Evolutionary conservation across 1,140 invertebrate species (phyloP), one percentile per base, ranked within the genome.

Genomic region (Vanessa atalanta): DNA sequence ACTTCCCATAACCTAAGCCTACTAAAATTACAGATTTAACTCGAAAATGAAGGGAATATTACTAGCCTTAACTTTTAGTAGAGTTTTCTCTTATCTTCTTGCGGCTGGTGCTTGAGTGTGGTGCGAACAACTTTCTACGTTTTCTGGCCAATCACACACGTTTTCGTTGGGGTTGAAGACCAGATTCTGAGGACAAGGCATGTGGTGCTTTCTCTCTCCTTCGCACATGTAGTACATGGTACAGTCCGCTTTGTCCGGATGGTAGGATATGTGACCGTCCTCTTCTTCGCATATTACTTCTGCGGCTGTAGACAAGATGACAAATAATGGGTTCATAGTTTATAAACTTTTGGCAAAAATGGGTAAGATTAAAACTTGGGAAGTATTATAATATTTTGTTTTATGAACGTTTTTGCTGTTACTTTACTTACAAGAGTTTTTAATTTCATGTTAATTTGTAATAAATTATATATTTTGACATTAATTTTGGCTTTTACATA

Each of bases 191-290:
- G 98, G 98, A 88, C 97, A 98, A n/a, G 97, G 97, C 97, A 98
- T 99, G 93, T 99, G 98, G 89, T 99, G 97, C 84, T 98, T 97
- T n/a, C 97, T 93, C 87, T 97, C 97, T 12, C 98, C 98, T 93
- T 99, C 97, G 86, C 98, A 99, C 97, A 98, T 98, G 92, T 97
- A 98, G 88, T 98, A 98, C 94, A 96, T 97, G 31, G 97, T 97
- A 90, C 98, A 99, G 86, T 99, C 97, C 16, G 95, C 95, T 88
- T 97, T 97, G 87, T 99, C 98, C 9, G 95, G 94, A 84, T 98
- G 97, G 90, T 98, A 99, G 70, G 96, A 98, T 65, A 98, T 98
- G 87, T 98, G 97, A 23, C 97, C 98, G 81, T 98, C 97, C 88
- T 97, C 97, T 93, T 98, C 97, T 82, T 97, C 97, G 84, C 98